Conservation (phyloP, 2,888 invertebrate species). For the Archips crataeganus region DNA sequence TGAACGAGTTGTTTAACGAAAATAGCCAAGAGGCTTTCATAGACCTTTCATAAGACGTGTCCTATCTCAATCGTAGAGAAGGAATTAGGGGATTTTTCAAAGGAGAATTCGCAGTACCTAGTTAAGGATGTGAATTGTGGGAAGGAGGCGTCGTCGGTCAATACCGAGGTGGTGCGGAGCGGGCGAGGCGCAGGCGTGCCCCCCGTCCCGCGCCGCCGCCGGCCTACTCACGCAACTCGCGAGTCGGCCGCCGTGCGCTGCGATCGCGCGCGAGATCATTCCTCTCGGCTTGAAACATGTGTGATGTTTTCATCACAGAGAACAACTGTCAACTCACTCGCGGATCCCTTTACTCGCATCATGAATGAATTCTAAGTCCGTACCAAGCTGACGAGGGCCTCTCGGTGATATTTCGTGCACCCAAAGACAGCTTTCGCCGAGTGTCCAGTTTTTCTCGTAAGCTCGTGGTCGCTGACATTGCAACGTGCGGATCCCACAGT, state of each 20-base stretch:
- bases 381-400: slow-evolving; percentile 51
- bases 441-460: slow-evolving; percentile 79
- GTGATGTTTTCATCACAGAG: slow-evolving; percentile 82
- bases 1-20: slow-evolving; percentile 24
- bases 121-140: slow-evolving; percentile 84
- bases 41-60: slow-evolving; percentile 63
- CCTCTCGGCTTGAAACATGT: slow-evolving; percentile 74
- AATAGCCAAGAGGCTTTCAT: slow-evolving; percentile 56
- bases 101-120: slow-evolving; percentile 80
- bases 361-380: slow-evolving; percentile 68
- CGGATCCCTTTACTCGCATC: slow-evolving; percentile 55
- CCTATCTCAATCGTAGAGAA: slow-evolving; percentile 75
- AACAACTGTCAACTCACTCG: slow-evolving; percentile 65
- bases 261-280: slow-evolving; percentile 77
- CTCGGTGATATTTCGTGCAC: slow-evolving; percentile 51
- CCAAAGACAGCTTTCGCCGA: slow-evolving; percentile 73
- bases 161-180: slow-evolving; percentile 83
- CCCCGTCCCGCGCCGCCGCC: slow-evolving; percentile 59
- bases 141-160: slow-evolving; percentile 85
- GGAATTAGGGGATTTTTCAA: slow-evolving; percentile 81
- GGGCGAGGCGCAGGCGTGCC: slow-evolving; percentile 79
- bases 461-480: slow-evolving; percentile 84
- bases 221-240: slow-evolving; percentile 81
- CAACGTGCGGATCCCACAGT: slow-evolving; percentile 84
- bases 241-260: slow-evolving; percentile 81